Percentiles rank a stretch among this genome's conserved stretches.
These are phyloP conservation scores for Hipparchia sbordonii DNA, from an alignment of 2,888 invertebrate genomes.

Conservation along the genomic window DNA sequence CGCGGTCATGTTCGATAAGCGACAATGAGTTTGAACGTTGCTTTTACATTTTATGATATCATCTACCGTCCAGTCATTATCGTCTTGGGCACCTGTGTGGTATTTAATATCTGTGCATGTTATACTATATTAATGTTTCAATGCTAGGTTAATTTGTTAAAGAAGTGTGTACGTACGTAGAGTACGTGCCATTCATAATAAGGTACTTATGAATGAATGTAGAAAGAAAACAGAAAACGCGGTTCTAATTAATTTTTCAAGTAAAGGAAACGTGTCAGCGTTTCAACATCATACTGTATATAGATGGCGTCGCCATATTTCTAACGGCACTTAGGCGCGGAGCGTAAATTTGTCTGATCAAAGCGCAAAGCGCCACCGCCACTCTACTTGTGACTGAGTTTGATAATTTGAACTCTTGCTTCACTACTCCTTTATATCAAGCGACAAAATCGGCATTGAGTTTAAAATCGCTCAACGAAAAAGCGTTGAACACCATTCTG, in stretches of 20 bases:
- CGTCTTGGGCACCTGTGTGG: not conserved
- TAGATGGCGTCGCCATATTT: constrained; percentile 44
- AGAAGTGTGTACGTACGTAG: too few relatives aligned
- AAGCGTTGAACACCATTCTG: too few relatives aligned
- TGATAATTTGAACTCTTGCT: constrained; percentile 38
- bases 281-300: constrained; percentile 35
- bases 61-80: too few relatives aligned
- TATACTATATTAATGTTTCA: too few relatives aligned
- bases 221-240: too few relatives aligned
- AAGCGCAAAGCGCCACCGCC: constrained; percentile 52
- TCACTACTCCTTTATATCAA: constrained; percentile 15
- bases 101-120: too few relatives aligned
- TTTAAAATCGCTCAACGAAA: not conserved
- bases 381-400: constrained; percentile 32
- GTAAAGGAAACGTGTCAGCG: not conserved
- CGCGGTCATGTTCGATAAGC: too few relatives aligned
- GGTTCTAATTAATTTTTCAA: too few relatives aligned
- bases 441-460: not conserved
- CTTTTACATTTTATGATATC: too few relatives aligned
- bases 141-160: not conserved
- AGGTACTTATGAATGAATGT: too few relatives aligned
- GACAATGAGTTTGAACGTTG: too few relatives aligned
- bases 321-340: constrained; percentile 51
- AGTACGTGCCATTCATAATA: too few relatives aligned
- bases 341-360: constrained; percentile 62